Percentiles rank a stretch among this genome's conserved stretches.
Conservation (phyloP, 2,888 invertebrate genomes). For the Pelosia muscerda region DNA sequence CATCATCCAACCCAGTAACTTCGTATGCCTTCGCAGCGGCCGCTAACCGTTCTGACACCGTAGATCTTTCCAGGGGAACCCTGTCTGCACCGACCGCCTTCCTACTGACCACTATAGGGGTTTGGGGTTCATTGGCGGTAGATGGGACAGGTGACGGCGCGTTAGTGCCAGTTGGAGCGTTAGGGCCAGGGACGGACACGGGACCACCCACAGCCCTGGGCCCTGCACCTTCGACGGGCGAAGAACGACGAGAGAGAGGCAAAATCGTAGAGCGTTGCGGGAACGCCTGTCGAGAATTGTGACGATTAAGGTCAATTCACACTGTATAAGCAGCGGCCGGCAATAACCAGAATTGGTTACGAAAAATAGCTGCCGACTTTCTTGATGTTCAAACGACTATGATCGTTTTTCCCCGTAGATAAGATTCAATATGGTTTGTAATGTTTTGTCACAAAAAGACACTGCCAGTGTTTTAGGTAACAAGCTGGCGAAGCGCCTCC, state of each 20-base stretch:
- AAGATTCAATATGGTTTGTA: no score
- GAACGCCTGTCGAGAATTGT: conserved; percentile 17
- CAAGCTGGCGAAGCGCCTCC: no score
- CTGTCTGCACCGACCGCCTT: conserved; percentile 52
- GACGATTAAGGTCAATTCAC: background rate
- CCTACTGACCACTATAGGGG: conserved; percentile 51
- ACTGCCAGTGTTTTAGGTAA: no score
- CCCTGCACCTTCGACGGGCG: conserved; percentile 39
- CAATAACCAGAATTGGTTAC: no score
- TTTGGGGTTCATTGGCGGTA: background rate
- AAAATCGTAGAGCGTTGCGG: conserved; percentile 12
- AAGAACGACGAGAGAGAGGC: conserved; percentile 30
- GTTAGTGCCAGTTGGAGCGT: background rate
- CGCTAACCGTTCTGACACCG: conserved; percentile 47
- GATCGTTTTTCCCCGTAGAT: no score
- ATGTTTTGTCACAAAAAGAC: no score
- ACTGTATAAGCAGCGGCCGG: no score
- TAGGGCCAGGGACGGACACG: conserved; percentile 22
- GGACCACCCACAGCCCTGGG: conserved; percentile 43
- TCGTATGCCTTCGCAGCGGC: conserved; percentile 37
- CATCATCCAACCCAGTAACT: conserved; percentile 65
- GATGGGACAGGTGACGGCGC: conserved; percentile 17
- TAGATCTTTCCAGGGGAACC: conserved; percentile 44
- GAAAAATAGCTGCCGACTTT: no score
- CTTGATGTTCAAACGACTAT: no score